Evolutionary conservation across 1,140 invertebrate genomes (phyloP).

Genomic region (Drosophila varians): DNA sequence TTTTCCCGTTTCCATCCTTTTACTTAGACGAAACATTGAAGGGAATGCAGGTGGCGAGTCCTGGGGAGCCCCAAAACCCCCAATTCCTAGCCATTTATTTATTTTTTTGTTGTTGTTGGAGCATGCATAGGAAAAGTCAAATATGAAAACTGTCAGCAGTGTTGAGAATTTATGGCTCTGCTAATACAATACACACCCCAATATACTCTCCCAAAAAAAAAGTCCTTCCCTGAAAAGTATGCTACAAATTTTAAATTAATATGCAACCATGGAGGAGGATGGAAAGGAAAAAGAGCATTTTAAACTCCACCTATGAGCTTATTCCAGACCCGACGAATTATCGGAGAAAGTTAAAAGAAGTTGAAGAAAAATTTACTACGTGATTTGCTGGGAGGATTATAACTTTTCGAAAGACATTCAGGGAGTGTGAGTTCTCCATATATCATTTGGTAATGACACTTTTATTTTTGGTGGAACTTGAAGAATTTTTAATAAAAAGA

Average conservation of each 20-base stretch:
- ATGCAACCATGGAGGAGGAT: constrained; percentile 50
- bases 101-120: constrained; percentile 45
- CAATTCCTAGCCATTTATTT: not conserved
- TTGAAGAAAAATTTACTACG: constrained; percentile 62
- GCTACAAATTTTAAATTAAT: constrained; percentile 76
- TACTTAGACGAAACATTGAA: constrained; percentile 27
- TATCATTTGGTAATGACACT: constrained; percentile 66
- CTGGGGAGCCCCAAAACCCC: not conserved
- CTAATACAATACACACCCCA: constrained; percentile 53
- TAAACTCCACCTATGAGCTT: constrained; percentile 45
- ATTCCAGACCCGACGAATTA: constrained; percentile 67
- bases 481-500: constrained; percentile 4
- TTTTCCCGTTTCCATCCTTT: not conserved
- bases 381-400: constrained; percentile 44
- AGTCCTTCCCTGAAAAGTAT: constrained; percentile 43
- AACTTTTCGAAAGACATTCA: constrained; percentile 25
- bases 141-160: constrained; percentile 73
- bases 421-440: constrained; percentile 34
- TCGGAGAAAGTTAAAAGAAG: constrained; percentile 54
- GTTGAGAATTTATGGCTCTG: constrained; percentile 66
- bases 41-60: constrained; percentile 28
- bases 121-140: constrained; percentile 73
- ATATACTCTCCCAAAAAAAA: constrained; percentile 2
- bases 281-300: constrained; percentile 23
- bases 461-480: constrained; percentile 54